Conservation (phyloP, 2,888 invertebrate genomes). For the Balanococcus diminutus region DNA sequence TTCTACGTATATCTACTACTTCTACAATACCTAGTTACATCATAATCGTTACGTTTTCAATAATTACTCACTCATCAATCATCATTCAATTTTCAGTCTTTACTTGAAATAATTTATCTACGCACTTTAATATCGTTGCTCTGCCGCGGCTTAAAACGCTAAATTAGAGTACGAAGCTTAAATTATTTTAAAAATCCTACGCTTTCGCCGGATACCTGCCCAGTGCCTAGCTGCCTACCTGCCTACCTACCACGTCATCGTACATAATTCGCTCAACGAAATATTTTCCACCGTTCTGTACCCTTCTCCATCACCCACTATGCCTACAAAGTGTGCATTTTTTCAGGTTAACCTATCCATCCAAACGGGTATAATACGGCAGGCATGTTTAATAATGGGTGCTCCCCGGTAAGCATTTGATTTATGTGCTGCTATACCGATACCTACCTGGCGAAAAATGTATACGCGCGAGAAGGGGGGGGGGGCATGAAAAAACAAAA, state of each 20-base stretch:
- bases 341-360: constrained; percentile 1
- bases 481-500: background rate
- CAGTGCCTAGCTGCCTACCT: background rate
- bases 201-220: background rate
- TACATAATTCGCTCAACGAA: background rate
- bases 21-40: too few relatives aligned
- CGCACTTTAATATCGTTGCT: too few relatives aligned
- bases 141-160: too few relatives aligned
- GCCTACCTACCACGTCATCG: background rate
- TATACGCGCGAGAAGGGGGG: background rate
- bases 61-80: too few relatives aligned
- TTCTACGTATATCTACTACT: too few relatives aligned
- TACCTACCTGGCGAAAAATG: background rate
- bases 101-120: too few relatives aligned
- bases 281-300: constrained; percentile 13
- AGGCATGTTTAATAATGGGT: constrained; percentile 17
- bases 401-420: constrained; percentile 17
- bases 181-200: background rate
- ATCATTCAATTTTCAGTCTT: too few relatives aligned
- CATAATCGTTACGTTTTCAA: too few relatives aligned
- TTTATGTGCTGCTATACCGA: background rate
- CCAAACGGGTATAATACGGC: background rate
- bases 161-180: too few relatives aligned
- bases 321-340: too few relatives aligned
- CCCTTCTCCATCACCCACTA: too few relatives aligned